phyloP scores from a whole-genome alignment of 1,140 invertebrate species.

The Teleopsis dalmanni region DNA sequence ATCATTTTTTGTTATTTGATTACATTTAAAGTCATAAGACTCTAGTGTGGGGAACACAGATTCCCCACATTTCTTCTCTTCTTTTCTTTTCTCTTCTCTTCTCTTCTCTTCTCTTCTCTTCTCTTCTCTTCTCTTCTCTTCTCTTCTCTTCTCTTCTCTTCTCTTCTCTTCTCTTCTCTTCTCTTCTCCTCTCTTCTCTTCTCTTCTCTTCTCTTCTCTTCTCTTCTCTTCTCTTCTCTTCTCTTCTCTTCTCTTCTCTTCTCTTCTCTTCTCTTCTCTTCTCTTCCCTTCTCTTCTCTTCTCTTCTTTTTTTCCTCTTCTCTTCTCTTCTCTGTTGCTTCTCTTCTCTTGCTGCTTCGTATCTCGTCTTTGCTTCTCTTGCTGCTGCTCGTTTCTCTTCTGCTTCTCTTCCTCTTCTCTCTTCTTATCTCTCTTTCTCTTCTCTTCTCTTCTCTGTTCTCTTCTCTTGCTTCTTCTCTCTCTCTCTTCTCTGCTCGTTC shows the following conservation, averaged over 20 bases:
- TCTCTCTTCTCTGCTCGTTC: not conserved
- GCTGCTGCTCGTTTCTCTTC: not conserved
- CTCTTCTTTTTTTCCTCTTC: not conserved
- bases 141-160: not conserved
- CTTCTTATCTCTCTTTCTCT: not conserved
- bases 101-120: not conserved
- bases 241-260: not conserved
- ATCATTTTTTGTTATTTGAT: no score
- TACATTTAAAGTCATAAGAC: no score
- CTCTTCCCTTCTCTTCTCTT: not conserved
- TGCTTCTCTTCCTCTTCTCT: not conserved
- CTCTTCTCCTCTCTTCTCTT: not conserved
- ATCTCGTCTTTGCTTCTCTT: not conserved
- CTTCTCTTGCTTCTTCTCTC: not conserved
- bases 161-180: not conserved
- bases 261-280: not conserved
- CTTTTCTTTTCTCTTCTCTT: not conserved
- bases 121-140: not conserved
- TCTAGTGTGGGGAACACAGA: no score
- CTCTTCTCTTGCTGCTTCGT: not conserved
- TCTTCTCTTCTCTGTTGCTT: not conserved
- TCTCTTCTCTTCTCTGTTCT: not conserved
- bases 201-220: not conserved
- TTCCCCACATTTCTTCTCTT: not conserved
- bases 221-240: not conserved